Conservation (phyloP, 2,113 vertebrate species). For the Okapia johnstoni region DNA sequence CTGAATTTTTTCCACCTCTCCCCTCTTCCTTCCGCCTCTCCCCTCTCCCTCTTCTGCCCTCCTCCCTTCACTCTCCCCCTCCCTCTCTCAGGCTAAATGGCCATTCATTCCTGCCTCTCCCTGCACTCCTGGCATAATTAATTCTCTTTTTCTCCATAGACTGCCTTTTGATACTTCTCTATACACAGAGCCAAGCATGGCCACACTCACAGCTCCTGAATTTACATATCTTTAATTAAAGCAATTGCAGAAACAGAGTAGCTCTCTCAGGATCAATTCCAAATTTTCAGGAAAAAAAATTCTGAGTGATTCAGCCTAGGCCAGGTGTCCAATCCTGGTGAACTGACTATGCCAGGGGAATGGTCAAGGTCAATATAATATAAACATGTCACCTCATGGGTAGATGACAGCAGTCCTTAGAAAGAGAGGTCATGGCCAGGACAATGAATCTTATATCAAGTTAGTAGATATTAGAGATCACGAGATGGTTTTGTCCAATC, state of each 20-base stretch:
- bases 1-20: background rate
- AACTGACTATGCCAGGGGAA: background rate
- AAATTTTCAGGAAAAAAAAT: background rate
- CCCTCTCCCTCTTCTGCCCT: background rate
- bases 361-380: background rate
- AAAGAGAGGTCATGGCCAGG: background rate
- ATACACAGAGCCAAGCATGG: background rate
- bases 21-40: no score
- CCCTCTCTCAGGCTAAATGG: background rate
- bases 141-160: slow-evolving; percentile 12
- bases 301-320: background rate
- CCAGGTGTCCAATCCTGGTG: background rate
- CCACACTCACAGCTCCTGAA: background rate
- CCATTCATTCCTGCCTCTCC: background rate
- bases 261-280: slow-evolving; percentile 21
- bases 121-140: background rate
- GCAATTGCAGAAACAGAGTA: background rate
- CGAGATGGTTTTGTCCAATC: background rate
- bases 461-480: background rate
- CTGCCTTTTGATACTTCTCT: background rate
- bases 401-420: background rate
- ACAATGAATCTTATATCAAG: background rate
- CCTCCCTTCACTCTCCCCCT: no score
- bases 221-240: slow-evolving; percentile 40
- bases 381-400: background rate